Conservation (phyloP, 2,797 vertebrate genomes). For the Darevskia mixta region DNA sequence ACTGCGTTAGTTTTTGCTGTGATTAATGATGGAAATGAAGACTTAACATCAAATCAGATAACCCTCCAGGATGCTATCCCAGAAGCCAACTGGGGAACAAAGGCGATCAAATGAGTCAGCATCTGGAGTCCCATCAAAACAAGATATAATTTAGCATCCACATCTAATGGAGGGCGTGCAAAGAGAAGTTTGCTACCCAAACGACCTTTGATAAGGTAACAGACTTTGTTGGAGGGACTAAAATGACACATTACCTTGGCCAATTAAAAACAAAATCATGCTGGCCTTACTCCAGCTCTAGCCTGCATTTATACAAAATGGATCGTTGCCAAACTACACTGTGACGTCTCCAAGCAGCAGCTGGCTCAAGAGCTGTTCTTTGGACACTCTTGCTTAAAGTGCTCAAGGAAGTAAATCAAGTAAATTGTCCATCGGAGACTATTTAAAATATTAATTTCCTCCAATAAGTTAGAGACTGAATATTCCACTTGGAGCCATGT, state of each 20-base stretch:
- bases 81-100: conserved; percentile 33
- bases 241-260: conserved; percentile 4
- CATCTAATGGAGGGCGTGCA: not conserved
- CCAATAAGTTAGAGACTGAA: conserved; percentile 2
- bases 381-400: not conserved
- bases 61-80: not conserved
- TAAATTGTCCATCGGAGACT: not conserved
- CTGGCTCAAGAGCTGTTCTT: conserved; percentile 34
- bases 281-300: not conserved
- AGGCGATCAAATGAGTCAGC: conserved; percentile 55
- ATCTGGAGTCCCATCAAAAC: conserved; percentile 17
- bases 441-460: conserved; percentile 33
- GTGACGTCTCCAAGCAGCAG: conserved; percentile 16
- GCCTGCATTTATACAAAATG: conserved; percentile 1
- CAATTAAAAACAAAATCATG: conserved; percentile 4
- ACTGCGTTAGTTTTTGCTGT: conserved; percentile 56
- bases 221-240: not conserved
- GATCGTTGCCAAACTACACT: conserved; percentile 16
- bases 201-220: not conserved
- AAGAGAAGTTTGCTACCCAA: not conserved
- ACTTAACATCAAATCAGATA: conserved; percentile 62
- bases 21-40: conserved; percentile 63
- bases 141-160: conserved; percentile 3
- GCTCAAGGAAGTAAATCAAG: not conserved
- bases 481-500: not conserved